phyloP scores from a whole-genome alignment of 2,113 vertebrate genomes.

The Rhinoptilus africanus region DNA sequence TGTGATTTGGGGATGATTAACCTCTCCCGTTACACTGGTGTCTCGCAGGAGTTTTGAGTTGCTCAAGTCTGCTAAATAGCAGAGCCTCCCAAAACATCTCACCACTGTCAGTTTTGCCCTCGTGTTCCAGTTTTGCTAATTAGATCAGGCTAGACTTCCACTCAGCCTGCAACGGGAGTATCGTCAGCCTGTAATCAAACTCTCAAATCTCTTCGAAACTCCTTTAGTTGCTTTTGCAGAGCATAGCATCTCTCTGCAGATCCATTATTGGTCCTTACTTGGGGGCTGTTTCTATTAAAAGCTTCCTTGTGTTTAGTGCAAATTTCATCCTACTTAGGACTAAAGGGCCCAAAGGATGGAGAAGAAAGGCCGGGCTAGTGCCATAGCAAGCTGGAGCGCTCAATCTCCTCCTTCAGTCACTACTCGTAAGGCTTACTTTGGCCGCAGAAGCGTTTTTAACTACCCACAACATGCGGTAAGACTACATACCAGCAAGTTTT shows the following conservation, averaged over 20 bases:
- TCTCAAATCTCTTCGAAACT: not conserved
- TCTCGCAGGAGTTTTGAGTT: not conserved
- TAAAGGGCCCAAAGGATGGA: not conserved
- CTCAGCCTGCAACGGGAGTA: not conserved
- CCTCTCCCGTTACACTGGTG: not conserved
- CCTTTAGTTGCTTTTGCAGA: not conserved
- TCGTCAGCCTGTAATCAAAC: not conserved
- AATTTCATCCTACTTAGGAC: not conserved
- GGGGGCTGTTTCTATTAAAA: not conserved
- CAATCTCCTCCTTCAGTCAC: not conserved
- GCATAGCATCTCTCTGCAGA: not conserved
- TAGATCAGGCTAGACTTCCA: not conserved
- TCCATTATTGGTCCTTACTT: not conserved
- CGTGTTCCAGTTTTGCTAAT: not conserved
- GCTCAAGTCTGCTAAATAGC: not conserved
- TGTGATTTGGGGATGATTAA: not conserved
- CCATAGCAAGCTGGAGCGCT: not conserved
- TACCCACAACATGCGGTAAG: not conserved
- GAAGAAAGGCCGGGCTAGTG: not conserved
- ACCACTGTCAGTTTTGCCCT: not conserved
- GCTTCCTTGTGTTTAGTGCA: not conserved
- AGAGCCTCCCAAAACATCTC: not conserved
- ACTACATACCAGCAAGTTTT: not conserved
- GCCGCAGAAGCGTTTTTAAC: not conserved
- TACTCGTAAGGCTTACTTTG: not conserved